Evolutionary conservation across 1,140 invertebrate species (phyloP).

Genomic region (Platyscapa corneri): DNA sequence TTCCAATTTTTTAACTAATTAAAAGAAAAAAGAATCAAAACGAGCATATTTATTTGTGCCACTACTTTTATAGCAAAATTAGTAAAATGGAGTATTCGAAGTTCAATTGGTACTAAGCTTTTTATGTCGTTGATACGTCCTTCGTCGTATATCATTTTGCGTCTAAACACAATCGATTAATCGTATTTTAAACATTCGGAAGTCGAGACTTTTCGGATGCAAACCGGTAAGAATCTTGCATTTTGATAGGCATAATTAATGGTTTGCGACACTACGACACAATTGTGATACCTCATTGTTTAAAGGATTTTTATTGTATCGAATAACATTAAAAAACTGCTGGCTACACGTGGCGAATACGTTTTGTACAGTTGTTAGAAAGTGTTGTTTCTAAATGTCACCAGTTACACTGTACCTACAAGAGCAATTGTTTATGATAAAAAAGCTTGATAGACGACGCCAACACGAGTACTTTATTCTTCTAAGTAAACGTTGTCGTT

Average conservation of each 20-base stretch:
- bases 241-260: not conserved
- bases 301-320: not conserved
- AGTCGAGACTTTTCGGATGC: not conserved
- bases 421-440: constrained; percentile 17
- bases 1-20: too few species aligned
- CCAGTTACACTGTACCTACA: not conserved
- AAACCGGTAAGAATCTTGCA: not conserved
- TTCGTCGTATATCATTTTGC: too few species aligned
- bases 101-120: too few species aligned
- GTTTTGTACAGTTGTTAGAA: not conserved
- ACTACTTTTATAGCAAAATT: too few species aligned
- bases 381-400: constrained; percentile 23
- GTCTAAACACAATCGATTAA: too few species aligned
- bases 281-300: not conserved
- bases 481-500: not conserved
- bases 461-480: not conserved
- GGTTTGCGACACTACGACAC: not conserved
- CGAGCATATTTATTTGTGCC: too few species aligned
- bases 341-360: not conserved
- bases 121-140: too few species aligned
- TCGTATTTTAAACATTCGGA: too few species aligned
- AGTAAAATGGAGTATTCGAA: too few species aligned
- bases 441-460: constrained; percentile 13
- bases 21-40: too few species aligned
- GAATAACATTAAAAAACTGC: not conserved